Evolutionary conservation across 2,113 vertebrate genomes (phyloP).

Genomic region (Trematocara zebra): DNA sequence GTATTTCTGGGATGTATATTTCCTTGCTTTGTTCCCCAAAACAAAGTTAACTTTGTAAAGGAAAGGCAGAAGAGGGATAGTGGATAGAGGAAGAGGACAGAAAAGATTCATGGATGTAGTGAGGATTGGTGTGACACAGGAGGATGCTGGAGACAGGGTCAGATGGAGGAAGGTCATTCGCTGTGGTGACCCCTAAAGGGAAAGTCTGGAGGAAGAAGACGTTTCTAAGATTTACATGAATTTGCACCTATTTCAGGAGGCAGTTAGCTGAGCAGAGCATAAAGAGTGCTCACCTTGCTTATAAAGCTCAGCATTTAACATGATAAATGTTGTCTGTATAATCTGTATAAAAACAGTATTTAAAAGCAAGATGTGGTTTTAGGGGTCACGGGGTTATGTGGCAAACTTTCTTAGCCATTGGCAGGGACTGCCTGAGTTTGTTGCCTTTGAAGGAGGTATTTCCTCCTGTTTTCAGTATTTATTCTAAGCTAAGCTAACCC

Average conservation of each 20-base stretch:
- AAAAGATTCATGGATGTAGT: background rate
- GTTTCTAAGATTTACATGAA: background rate
- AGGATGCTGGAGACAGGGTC: background rate
- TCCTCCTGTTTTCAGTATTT: background rate
- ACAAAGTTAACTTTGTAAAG: background rate
- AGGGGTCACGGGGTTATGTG: background rate
- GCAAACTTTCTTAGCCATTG: background rate
- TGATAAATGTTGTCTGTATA: background rate
- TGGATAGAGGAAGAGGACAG: background rate
- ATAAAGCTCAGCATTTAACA: background rate
- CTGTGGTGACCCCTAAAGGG: background rate
- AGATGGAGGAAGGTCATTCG: background rate
- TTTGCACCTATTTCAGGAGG: background rate
- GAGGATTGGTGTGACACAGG: background rate
- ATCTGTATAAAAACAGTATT: background rate
- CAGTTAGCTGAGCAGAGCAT: background rate
- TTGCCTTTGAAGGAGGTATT: background rate
- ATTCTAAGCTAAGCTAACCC: background rate
- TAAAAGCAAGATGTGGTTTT: background rate
- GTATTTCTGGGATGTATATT: background rate
- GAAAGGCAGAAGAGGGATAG: background rate
- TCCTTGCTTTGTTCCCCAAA: background rate
- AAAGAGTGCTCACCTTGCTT: background rate
- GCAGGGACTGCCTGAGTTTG: background rate
- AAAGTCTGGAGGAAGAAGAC: background rate